Conservation (phyloP, 2,888 invertebrate species). For the Sthenelais limicola region DNA sequence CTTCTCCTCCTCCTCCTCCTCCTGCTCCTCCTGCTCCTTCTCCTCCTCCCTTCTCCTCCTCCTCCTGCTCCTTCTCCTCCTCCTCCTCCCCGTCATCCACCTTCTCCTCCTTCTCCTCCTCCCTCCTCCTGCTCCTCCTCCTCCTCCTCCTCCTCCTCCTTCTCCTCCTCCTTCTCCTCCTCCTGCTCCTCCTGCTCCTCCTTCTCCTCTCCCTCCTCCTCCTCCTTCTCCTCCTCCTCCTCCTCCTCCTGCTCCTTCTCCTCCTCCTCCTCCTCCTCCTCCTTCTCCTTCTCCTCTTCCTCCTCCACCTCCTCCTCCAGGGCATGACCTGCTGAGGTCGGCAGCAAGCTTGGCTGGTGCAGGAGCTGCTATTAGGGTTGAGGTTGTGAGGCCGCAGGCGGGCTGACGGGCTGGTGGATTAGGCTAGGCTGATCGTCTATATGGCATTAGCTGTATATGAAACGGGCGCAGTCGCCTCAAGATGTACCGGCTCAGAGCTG, state of each 20-base stretch:
- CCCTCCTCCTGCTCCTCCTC: not conserved
- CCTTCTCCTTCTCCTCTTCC: not conserved
- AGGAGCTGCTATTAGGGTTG: no score
- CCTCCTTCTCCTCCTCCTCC: not conserved
- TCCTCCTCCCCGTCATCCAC: not conserved
- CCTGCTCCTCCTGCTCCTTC: not conserved
- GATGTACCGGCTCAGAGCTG: no score
- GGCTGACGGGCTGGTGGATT: no score
- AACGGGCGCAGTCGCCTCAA: no score
- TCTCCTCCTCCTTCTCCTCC: not conserved
- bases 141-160: not conserved
- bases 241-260: not conserved
- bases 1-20: not conserved
- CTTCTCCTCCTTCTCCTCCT: not conserved
- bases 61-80: not conserved
- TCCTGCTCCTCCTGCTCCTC: slow-evolving; percentile 2
- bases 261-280: not conserved
- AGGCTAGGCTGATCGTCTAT: no score
- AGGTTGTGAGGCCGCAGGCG: no score
- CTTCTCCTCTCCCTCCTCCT: not conserved
- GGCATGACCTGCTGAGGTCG: not conserved
- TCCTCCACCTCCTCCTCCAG: slow-evolving; percentile 3
- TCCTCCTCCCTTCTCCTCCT: not conserved
- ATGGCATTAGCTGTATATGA: no score
- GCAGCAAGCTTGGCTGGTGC: no score